These are phyloP conservation scores for Camelus dromedarius DNA, from an alignment of 2,113 vertebrate genomes.

Conservation along the genomic window DNA sequence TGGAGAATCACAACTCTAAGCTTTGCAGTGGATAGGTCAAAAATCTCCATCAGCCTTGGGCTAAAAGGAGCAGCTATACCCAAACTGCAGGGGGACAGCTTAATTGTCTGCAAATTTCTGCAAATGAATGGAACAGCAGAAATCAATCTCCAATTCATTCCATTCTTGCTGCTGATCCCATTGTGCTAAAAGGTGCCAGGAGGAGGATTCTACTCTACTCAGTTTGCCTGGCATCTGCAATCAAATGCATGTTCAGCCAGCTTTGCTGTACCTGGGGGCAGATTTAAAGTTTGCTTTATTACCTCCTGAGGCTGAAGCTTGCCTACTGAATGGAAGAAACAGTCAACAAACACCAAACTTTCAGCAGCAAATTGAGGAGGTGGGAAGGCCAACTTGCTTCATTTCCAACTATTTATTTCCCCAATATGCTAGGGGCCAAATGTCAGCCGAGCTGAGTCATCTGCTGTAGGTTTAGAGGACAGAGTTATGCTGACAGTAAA, in stretches of 20 bases:
- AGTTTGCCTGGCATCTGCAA: background rate
- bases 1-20: background rate
- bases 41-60: background rate
- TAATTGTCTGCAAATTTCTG: background rate
- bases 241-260: background rate
- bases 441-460: background rate
- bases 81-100: background rate
- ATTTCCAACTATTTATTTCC: background rate
- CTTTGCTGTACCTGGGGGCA: background rate
- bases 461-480: background rate
- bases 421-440: background rate
- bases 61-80: background rate
- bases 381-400: background rate
- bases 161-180: background rate
- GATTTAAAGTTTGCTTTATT: slow-evolving; percentile 25
- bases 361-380: background rate
- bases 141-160: slow-evolving; percentile 10
- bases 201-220: background rate
- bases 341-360: background rate
- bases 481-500: background rate
- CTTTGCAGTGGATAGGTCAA: fast-evolving
- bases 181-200: background rate
- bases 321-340: slow-evolving; percentile 3
- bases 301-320: slow-evolving; percentile 31
- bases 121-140: background rate